Evolutionary conservation across 2,888 invertebrate genomes (phyloP).

Genomic region (Erebia palarica): DNA sequence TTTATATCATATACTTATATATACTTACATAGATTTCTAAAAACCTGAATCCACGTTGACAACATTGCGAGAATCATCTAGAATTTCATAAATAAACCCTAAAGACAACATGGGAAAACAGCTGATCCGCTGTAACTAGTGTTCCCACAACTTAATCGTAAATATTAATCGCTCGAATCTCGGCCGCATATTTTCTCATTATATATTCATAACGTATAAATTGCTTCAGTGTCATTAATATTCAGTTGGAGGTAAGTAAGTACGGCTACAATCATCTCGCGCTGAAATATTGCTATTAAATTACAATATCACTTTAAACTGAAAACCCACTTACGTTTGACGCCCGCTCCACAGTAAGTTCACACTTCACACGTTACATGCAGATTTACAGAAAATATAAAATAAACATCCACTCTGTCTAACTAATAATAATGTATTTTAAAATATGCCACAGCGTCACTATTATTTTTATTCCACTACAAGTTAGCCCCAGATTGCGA

Average conservation of each 20-base stretch:
- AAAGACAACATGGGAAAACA: background rate
- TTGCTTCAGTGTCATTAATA: conserved; percentile 77
- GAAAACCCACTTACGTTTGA: background rate
- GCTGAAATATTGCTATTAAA: conserved; percentile 43
- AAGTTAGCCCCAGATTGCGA: no score
- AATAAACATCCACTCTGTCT: no score
- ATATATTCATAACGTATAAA: conserved; percentile 80
- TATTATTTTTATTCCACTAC: no score
- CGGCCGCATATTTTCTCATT: conserved; percentile 60
- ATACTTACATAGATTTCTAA: no score
- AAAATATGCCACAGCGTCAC: no score
- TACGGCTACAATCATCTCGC: conserved; percentile 43
- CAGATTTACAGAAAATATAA: no score
- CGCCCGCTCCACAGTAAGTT: background rate
- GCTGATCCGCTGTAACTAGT: background rate
- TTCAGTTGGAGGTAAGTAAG: conserved; percentile 60
- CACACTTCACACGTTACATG: background rate
- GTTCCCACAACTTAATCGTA: conserved; percentile 46
- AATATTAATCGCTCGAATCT: conserved; percentile 71
- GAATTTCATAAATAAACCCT: background rate
- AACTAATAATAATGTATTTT: no score
- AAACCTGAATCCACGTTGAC: no score
- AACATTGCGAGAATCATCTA: no score
- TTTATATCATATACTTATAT: no score
- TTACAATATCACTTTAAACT: conserved; percentile 41